A percentile compares a stretch with the other conserved stretches of the same genome.
Conservation (phyloP, 2,113 vertebrate species). For the Lipotes vexillifer region DNA sequence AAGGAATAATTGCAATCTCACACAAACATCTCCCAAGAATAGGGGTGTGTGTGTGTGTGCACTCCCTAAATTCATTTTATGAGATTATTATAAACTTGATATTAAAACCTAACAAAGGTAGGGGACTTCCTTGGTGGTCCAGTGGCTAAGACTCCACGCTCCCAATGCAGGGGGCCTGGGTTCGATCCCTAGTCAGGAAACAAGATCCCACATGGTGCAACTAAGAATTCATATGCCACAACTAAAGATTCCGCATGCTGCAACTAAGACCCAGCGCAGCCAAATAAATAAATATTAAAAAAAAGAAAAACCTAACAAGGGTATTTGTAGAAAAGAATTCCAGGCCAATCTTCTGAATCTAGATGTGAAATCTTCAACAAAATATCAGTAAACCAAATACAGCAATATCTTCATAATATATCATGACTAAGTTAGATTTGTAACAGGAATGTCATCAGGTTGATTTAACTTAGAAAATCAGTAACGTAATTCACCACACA, state of each 20-base stretch:
- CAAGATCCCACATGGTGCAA: too few species aligned
- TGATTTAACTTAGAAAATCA: slow-evolving; percentile 36
- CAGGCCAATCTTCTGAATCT: background rate
- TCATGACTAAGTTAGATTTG: background rate
- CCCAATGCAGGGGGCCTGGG: too few species aligned
- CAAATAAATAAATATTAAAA: too few species aligned
- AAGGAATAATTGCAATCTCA: background rate
- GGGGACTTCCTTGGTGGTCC: too few species aligned
- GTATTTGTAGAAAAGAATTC: background rate
- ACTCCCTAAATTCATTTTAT: background rate
- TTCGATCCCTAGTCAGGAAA: too few species aligned
- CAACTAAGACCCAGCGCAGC: too few species aligned
- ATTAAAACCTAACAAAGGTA: background rate
- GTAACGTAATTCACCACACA: background rate
- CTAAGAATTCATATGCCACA: too few species aligned
- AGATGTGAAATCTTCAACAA: background rate
- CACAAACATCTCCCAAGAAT: background rate
- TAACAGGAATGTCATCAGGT: background rate
- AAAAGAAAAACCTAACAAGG: background rate
- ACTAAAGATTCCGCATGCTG: too few species aligned
- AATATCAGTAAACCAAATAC: background rate
- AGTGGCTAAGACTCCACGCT: too few species aligned
- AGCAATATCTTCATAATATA: background rate
- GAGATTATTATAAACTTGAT: background rate
- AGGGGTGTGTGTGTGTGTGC: background rate